Evolutionary conservation across 2,113 vertebrate genomes (phyloP), one percentile per base, ranked within the genome.

Genomic region (Okapia johnstoni): DNA sequence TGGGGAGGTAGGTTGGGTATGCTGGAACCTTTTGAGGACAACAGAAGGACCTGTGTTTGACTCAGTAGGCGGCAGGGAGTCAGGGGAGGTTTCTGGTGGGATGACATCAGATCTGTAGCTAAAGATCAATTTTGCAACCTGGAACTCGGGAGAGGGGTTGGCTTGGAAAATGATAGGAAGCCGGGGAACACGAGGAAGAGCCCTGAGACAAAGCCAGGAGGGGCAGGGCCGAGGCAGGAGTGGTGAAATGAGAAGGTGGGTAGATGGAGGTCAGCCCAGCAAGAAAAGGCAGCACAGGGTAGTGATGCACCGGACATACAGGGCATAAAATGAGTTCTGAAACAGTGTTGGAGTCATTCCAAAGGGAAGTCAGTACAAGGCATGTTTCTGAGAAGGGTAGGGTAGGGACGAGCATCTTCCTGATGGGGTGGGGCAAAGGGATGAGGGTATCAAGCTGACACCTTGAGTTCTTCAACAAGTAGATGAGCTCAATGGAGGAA

Each of bases 371-470:
- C 48, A 52, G 84, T 7, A n/a, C 25, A 11, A 6, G 3, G 10
- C 54, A 77, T 2, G 0, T 0, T 2, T 3, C 33, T 33, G 70
- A 63, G 28, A 40, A 30, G 52, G 26, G 61, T 3, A 19, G 58
- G 58, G 77, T 23, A 46, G 48, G 33, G 33, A 73, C 0, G 6
- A 25, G 23, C 2, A 7, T 6, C 30, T 17, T 26, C 36, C 15
- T 0, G 12, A 48, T 1, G 2, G 1, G 6, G 13, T 2, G 36
- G 23, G 19, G 43, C 40, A 46, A 2, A 50, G 2, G 40, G 88
- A 46, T 1, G 25, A 50, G 14, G 36, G 25, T 15, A 57, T 15
- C 73, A 79, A 85, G 90, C 25, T 52, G 26, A 28, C 7, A 6
- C 25, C 30, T 57, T 57, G 61, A 60, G 21, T 26, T 63, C 70